These are phyloP conservation scores for Meganola albula DNA, from an alignment of 2,888 invertebrate species.

Conservation along the genomic window DNA sequence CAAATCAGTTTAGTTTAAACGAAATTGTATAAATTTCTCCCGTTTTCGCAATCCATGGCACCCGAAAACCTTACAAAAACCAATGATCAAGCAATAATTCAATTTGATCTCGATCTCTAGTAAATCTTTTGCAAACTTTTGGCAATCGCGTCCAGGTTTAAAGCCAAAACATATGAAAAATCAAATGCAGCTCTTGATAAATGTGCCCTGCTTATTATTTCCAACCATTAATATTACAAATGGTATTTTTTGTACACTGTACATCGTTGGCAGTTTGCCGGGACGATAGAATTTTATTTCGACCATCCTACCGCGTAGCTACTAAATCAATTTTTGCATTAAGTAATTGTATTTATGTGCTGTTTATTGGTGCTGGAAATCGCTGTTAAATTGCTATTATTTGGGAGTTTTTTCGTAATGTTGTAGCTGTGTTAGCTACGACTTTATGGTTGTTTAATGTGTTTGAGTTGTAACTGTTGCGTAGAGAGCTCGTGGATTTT, in stretches of 20 bases:
- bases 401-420: constrained; percentile 31
- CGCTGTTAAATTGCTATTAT: constrained; percentile 62
- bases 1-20: too few species aligned
- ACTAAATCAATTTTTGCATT: constrained; percentile 72
- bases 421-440: constrained; percentile 17
- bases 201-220: constrained; percentile 65
- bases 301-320: constrained; percentile 40
- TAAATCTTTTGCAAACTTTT: constrained; percentile 50
- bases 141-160: constrained; percentile 47
- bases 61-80: constrained; percentile 14
- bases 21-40: too few species aligned
- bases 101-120: constrained; percentile 33
- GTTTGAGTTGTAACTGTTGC: too few species aligned
- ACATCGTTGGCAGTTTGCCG: constrained; percentile 64
- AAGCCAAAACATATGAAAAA: constrained; percentile 67
- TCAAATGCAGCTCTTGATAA: constrained; percentile 64
- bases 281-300: constrained; percentile 56
- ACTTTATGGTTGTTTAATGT: constrained; percentile 3
- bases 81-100: constrained; percentile 35
- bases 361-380: constrained; percentile 69
- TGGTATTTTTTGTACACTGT: constrained; percentile 41
- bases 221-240: constrained; percentile 70
- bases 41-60: too few species aligned
- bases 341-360: constrained; percentile 72
- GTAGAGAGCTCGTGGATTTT: too few species aligned